Base-by-base conservation (phyloP, 2,797 vertebrate species). In the Parotocinclus haroldoi region DNA sequence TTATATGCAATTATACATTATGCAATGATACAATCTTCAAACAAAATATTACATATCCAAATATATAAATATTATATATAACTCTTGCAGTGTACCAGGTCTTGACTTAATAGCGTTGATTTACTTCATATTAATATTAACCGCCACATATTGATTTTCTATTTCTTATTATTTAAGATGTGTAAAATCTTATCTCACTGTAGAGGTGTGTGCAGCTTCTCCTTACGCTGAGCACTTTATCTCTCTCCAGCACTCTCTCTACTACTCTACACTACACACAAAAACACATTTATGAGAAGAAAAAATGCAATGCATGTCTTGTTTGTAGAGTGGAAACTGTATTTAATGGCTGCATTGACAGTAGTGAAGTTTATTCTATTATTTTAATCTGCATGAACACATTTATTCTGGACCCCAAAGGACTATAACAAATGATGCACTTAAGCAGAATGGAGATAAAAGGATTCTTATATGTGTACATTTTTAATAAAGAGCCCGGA, bases 381-480 rank as follows among this genome's bases (percentile, higher is more conserved):
- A n/a, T n/a, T n/a, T n/a, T 59, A 68, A 64, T 69, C 60, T 68
- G 42, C 60, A 51, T 59, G 55, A 9, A 42, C 51, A 51, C 19
- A 38, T 51, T 55, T 50, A 38, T 55, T 49, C n/a, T 38, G 10
- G 27, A 49, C 10, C 44, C 44, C 14, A 45, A 3, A 64, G 72
- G n/a, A 44, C 51, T 50, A 37, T 73, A 56, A 60, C 27, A 46
- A 63, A 65, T 60, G 42, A 64, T 65, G 53, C 46, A 54, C 60
- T 58, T 58, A 58, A 51, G 27, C 54, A 58, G 54, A 52, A 70
- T 39, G 39, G 44, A 40, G 36, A 60, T 14, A 17, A 11, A 16
- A 12, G 12, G 45, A 12, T 42, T 53, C 48, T 58, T 48, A 46
- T 54, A 14, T 48, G 10, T n/a, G 36, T 61, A 7, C 17, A 14